Base-by-base conservation (phyloP, 2,113 vertebrate species). In the Pycnonotus jocosus region DNA sequence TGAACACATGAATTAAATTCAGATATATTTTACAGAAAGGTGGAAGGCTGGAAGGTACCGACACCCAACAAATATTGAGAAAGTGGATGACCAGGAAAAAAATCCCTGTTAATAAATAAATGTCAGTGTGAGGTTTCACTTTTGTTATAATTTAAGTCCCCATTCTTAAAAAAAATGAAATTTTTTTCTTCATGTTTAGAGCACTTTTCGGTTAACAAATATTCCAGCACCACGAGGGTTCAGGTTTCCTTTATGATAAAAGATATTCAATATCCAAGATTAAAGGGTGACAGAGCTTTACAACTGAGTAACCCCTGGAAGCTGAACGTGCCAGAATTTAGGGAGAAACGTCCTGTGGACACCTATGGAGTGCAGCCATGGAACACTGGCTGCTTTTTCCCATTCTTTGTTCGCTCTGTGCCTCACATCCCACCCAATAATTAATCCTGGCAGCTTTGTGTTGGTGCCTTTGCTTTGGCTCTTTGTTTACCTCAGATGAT, bases 401-500 rank as follows among this genome's bases (percentile, higher is more conserved):
- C 54, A 22, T 22, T 70, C 78, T 53, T 92, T 78, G 79, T 83
- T 93, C 47, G 3, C 35, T 68, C 71, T 90, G 80, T 93, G 78
- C 92, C 80, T 96, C 78, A 57, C 30, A 94, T 92, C 88, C 85
- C 65, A 90, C 89, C 68, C 93, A 38, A 81, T 90, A 95, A 97
- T 98, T 96, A 96, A 82, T 37, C 58, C 94, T 91, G 97, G 95
- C 91, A 95, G 81, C 88, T 91, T 88, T 51, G n/a, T 54, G 80
- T 93, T 93, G 92, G 86, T 88, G 38, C 92, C 91, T 97, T 95
- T 96, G 92, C 96, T 95, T 97, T 94, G 77, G 25, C 81, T 96
- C 92, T 92, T 91, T 96, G 85, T 96, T 97, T 94, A 86, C 95
- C 93, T 91, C 30, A 47, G 97, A 97, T 97, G 95, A 80, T 96